Percentiles rank a stretch among this genome's conserved stretches.
phyloP scores from a whole-genome alignment of 2,888 invertebrate genomes.

The Tanytarsus gracilentus region DNA sequence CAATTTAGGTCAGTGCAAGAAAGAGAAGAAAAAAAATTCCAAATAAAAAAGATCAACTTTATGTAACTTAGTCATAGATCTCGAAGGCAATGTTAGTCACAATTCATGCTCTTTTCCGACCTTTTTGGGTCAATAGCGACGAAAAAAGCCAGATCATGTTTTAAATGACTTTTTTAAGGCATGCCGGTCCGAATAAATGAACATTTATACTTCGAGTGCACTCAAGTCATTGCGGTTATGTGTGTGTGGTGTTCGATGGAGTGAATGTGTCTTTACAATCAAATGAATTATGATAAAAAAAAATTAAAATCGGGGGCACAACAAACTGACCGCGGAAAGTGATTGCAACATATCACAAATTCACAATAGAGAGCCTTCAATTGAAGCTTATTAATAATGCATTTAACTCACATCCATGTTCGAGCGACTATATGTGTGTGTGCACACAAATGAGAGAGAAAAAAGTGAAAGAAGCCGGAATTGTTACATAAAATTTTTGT shows the following conservation, averaged over 20 bases:
- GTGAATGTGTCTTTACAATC: no score
- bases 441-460: not conserved
- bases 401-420: not conserved
- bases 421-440: not conserved
- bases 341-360: not conserved
- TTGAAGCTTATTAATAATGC: slow-evolving; percentile 10
- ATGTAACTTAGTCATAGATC: not conserved
- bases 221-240: no score
- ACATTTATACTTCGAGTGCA: no score
- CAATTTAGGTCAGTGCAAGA: slow-evolving; percentile 7
- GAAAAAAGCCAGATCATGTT: not conserved
- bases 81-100: not conserved
- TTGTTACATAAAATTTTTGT: slow-evolving; percentile 18
- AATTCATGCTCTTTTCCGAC: slow-evolving; percentile 4
- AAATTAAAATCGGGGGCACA: not conserved
- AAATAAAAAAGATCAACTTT: no score
- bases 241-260: no score
- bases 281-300: slow-evolving; percentile 3
- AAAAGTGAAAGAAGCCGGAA: slow-evolving; percentile 25
- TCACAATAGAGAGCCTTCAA: not conserved
- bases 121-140: slow-evolving; percentile 26
- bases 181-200: no score
- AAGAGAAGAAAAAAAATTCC: no score
- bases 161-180: not conserved
- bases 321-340: no score